Base-by-base conservation (phyloP, 2,113 vertebrate genomes). In the Daboia siamensis region DNA sequence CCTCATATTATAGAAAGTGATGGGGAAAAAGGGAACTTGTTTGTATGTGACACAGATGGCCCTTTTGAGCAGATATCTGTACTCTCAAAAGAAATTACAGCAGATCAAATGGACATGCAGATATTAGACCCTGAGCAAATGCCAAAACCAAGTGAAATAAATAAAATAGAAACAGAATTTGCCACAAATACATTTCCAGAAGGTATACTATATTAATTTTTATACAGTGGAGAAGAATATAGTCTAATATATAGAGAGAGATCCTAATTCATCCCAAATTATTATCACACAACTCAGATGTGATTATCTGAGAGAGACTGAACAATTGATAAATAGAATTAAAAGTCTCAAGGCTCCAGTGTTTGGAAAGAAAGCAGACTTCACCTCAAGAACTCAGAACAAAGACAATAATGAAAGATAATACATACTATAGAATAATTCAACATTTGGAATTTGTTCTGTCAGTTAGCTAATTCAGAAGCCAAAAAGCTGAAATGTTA, bases 131-230 rank as follows among this genome's bases (percentile, higher is more conserved):
- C 91, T 95, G 91, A 84, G 93, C 92, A 94, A 95, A 95, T 92
- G 86, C 61, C 91, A 24, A 96, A 96, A 44, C 23, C 94, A 23
- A 91, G 56, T 95, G 92, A 88, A 80, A 90, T 26, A 94, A 74
- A 95, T 55, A 90, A 93, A 12, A 39, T 89, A 92, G 94, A 96
- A 93, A 74, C 24, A 52, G 87, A 69, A 6, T 4, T 92, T 94
- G 88, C 92, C 56, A 93, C 93, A 93, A 93, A 90, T 33, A 15
- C 3, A 29, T 88, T 94, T 96, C 93, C 94, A 33, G 94, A 95
- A 96, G 97, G 97, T 98, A 93, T 93, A 94, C 17, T 93, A 7
- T 89, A 51, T 93, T 94, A 3, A 44, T 90, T 92, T 93, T 95
- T 54, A 88, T 64, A 11, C 23, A 91, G 21, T 87, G 29, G n/a